Base-by-base conservation (phyloP, 53 echinoderm and acorn worm species). In the Zoroaster sp. region DNA sequence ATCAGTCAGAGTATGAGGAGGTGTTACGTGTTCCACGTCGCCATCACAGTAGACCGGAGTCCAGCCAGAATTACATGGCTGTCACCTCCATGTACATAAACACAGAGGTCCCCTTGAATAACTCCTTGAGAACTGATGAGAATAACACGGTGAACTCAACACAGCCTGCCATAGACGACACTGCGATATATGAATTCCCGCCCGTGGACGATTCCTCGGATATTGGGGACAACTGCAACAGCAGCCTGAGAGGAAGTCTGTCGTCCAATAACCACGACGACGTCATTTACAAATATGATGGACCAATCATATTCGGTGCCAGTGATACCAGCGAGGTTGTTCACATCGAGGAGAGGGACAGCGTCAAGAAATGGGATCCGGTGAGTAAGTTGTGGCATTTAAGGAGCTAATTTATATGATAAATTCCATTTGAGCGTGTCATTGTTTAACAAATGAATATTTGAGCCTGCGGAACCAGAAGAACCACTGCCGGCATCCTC, bases 311-410 rank as follows among this genome's bases (percentile, higher is more conserved):
- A 28, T 99, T 99, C 90, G 94, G 94, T 21, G 87, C 88, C 33
- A 93, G 90, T 40, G 93, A 96, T 75, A 94, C 91, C 47, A 93
- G 91, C 9, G 99, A 99, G 80, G 79, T 92, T 20, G 72, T 92
- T 17, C 90, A 89, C 78, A 55, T 93, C 32, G 91, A 91, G 68
- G 99, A 96, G 53, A 91, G 94, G 46, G 99, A 99, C 87, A 83
- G 79, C 23, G 96, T 99, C 49, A 99, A 91, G 73, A 96, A 99
- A 63, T 99, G 99, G 99, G 91, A 99, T 80, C 99, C 99, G 69
- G 99, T 99, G 67, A 99, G 99, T 89, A 69, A 53, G 13, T 70
- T 18, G n/a, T n/a, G n/a, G n/a, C n/a, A n/a, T n/a, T n/a, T n/a
- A n/a, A n/a, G n/a, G n/a, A n/a, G n/a, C n/a, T n/a, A n/a, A n/a